Evolutionary conservation across 53 echinoderm and acorn worm genomes (phyloP).

Genomic region (Echinometra lucunter): DNA sequence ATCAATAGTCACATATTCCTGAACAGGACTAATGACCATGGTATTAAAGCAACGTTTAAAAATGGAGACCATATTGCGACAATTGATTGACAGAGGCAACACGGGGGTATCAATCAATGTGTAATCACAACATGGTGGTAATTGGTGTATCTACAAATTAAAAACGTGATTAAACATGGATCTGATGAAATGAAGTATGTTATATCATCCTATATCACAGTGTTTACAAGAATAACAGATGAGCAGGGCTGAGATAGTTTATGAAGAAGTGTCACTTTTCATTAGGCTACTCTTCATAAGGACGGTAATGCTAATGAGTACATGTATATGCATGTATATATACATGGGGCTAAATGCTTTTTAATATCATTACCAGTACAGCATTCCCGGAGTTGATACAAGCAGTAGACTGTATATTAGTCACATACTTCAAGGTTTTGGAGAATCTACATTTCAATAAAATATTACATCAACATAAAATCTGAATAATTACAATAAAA

Average conservation of each 20-base stretch:
- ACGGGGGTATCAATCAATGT: not conserved
- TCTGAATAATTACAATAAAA: too few species aligned
- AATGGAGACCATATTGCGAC: constrained; percentile 11
- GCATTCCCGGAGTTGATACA: too few species aligned
- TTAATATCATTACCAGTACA: too few species aligned
- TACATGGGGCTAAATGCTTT: not conserved
- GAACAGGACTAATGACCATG: constrained; percentile 21
- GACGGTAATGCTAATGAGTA: not conserved
- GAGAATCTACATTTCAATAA: too few species aligned
- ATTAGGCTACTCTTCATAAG: not conserved
- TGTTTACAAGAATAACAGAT: not conserved
- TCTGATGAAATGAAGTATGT: not conserved
- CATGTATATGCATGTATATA: not conserved
- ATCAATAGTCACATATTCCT: constrained; percentile 8
- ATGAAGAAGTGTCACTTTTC: not conserved
- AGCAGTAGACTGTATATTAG: too few species aligned
- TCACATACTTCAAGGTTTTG: too few species aligned
- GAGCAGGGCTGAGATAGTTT: too few species aligned
- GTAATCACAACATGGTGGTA: not conserved
- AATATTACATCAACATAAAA: too few species aligned
- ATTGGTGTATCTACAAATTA: not conserved
- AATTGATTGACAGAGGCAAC: not conserved
- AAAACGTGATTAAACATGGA: constrained; percentile 33
- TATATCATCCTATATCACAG: not conserved
- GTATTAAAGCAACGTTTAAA: not conserved